Percentiles rank a stretch among this genome's conserved stretches.
phyloP scores from a whole-genome alignment of 1,140 invertebrate species.

The Plutomurus gul region DNA sequence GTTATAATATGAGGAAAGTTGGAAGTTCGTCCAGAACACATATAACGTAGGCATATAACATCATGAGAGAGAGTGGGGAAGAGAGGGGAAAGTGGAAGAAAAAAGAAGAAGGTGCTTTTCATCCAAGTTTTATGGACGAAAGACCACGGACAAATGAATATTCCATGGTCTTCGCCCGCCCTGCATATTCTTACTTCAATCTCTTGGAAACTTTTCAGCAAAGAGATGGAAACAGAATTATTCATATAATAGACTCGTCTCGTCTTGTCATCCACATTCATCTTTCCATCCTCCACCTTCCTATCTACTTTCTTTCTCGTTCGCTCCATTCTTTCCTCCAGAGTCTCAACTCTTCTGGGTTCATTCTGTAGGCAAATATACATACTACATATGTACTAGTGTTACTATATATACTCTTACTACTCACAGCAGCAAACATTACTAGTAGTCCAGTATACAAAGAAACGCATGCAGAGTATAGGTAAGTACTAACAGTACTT shows the following conservation, averaged over 20 bases:
- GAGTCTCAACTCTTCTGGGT: neutral
- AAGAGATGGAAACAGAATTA: conserved; percentile 36
- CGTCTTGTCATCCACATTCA: conserved; percentile 39
- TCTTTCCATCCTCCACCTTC: conserved; percentile 15
- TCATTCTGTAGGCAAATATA: neutral
- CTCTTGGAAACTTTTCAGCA: conserved; percentile 30
- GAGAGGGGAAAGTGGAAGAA: neutral
- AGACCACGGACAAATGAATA: conserved; percentile 41
- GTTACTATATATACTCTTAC: no score
- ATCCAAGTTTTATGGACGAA: conserved; percentile 36
- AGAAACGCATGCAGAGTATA: no score
- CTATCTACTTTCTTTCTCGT: neutral
- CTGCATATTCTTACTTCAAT: neutral
- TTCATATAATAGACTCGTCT: conserved; percentile 40
- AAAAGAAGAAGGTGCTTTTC: conserved; percentile 30
- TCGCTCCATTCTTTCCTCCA: neutral
- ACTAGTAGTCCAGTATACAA: no score
- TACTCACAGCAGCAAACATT: no score
- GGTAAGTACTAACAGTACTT: neutral
- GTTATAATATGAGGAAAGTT: conserved; percentile 10
- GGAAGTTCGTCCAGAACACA: neutral
- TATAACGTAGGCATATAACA: no score
- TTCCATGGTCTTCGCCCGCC: conserved; percentile 25
- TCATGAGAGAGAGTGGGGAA: neutral
- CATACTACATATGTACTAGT: no score